A percentile compares a stretch with the other conserved stretches of the same genome.
These are phyloP conservation scores for Pipra filicauda DNA, from an alignment of 2,113 vertebrate species.

Conservation along the genomic window DNA sequence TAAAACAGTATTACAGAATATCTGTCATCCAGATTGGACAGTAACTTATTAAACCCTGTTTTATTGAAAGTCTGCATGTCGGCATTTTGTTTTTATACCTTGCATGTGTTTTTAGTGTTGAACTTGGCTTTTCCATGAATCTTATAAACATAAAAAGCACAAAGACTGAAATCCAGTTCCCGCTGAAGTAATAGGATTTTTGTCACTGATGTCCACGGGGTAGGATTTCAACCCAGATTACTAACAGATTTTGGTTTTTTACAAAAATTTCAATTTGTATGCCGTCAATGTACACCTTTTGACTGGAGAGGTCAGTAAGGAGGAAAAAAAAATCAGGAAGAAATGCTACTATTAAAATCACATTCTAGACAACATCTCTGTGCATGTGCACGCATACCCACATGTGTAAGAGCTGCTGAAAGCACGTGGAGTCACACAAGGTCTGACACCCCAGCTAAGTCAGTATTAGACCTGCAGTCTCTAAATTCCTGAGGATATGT, in stretches of 20 bases:
- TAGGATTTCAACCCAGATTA: conserved; percentile 12
- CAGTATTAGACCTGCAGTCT: not conserved
- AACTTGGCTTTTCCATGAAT: conserved; percentile 25
- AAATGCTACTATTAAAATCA: not conserved
- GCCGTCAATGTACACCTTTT: not conserved
- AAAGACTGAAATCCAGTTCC: conserved; percentile 17
- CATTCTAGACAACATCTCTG: not conserved
- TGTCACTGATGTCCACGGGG: conserved; percentile 5
- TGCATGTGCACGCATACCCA: not conserved
- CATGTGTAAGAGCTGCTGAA: not conserved
- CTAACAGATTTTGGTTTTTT: not conserved
- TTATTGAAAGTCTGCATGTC: conserved; percentile 34
- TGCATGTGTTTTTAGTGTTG: conserved; percentile 44
- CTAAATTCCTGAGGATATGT: not conserved
- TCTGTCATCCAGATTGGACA: conserved; percentile 44
- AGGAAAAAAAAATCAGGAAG: not conserved
- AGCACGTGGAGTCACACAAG: fast-evolving
- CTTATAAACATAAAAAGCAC: conserved; percentile 35
- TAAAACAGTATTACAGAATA: conserved; percentile 5
- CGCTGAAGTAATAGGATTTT: conserved; percentile 16
- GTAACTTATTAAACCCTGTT: not conserved
- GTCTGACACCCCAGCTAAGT: not conserved
- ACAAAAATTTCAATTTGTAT: not conserved
- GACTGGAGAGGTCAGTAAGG: not conserved
- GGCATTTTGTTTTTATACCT: conserved; percentile 14